Evolutionary conservation across 1,140 invertebrate species (phyloP).

Genomic region (Ephestia elutella): DNA sequence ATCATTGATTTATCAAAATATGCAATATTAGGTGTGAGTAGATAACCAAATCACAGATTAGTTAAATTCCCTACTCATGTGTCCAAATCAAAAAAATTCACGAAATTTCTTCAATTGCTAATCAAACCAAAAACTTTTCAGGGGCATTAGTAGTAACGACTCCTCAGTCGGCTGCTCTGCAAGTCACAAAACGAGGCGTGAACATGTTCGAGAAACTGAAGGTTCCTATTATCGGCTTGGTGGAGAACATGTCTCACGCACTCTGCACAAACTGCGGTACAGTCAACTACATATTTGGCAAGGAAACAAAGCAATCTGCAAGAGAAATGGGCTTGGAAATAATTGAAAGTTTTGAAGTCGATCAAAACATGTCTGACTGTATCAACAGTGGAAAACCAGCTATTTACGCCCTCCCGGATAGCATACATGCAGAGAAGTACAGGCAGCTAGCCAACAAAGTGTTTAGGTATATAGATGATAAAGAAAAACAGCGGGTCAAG

Average conservation of each 20-base stretch:
- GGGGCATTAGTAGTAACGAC: slow-evolving; percentile 89
- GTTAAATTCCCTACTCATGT: too few species aligned
- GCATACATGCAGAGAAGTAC: slow-evolving; percentile 75
- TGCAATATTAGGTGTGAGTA: too few species aligned
- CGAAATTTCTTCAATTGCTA: too few species aligned
- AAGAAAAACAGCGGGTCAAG: slow-evolving; percentile 49
- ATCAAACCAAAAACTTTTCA: slow-evolving; percentile 22
- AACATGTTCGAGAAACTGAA: slow-evolving; percentile 87
- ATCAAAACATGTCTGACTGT: slow-evolving; percentile 80
- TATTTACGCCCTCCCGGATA: slow-evolving; percentile 81
- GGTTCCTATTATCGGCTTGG: slow-evolving; percentile 86
- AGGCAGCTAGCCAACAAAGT: slow-evolving; percentile 74
- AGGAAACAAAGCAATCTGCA: slow-evolving; percentile 73
- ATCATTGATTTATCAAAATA: too few species aligned
- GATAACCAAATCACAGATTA: too few species aligned
- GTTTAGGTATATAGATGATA: slow-evolving; percentile 69
- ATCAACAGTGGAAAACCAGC: slow-evolving; percentile 86
- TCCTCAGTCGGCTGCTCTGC: slow-evolving; percentile 86
- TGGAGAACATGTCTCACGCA: slow-evolving; percentile 89
- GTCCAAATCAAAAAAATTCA: too few species aligned
- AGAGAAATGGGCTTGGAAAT: slow-evolving; percentile 75
- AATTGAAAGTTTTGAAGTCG: slow-evolving; percentile 85
- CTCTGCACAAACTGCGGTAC: slow-evolving; percentile 82
- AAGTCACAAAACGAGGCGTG: slow-evolving; percentile 86
- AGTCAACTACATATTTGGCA: slow-evolving; percentile 78